A percentile compares a stretch with the other conserved stretches of the same genome.
Evolutionary conservation across 1,140 invertebrate species (phyloP).

Genomic region (Diprion similis): DNA sequence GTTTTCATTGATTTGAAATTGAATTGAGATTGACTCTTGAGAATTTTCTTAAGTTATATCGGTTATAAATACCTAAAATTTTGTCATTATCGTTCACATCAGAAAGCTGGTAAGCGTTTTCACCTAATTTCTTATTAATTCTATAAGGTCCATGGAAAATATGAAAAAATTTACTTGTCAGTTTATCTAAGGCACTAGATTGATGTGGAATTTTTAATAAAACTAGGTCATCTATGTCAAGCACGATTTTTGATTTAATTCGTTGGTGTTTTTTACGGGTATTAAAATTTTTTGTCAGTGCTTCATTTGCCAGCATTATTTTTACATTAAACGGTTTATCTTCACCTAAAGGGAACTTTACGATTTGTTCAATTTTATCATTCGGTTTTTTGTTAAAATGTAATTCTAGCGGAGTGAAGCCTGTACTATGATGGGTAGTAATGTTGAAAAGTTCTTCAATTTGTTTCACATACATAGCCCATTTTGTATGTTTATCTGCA

Average conservation of each 20-base stretch:
- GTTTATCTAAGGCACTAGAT: not conserved
- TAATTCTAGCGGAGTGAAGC: slow-evolving; percentile 46
- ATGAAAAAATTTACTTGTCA: slow-evolving; percentile 1
- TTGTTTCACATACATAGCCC: slow-evolving; percentile 26
- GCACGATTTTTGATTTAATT: slow-evolving; percentile 6
- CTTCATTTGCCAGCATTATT: slow-evolving; percentile 15
- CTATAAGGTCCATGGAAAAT: slow-evolving; percentile 9
- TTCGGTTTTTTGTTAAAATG: slow-evolving; percentile 39
- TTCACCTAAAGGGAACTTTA: slow-evolving; percentile 15
- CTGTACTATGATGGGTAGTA: slow-evolving; percentile 45
- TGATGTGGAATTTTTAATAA: not conserved
- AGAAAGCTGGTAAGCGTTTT: slow-evolving; percentile 9
- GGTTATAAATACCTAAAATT: not conserved
- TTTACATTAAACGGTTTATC: not conserved
- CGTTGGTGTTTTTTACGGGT: slow-evolving; percentile 12
- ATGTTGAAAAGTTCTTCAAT: slow-evolving; percentile 47
- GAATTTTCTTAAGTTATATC: slow-evolving; percentile 12
- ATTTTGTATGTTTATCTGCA: slow-evolving; percentile 29
- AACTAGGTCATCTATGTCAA: not conserved
- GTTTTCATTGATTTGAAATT: too few relatives aligned
- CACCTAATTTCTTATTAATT: not conserved
- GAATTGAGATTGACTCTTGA: too few relatives aligned
- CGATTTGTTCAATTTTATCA: slow-evolving; percentile 23
- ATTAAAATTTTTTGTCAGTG: slow-evolving; percentile 5
- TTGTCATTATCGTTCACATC: not conserved